Conservation (phyloP, 1,140 invertebrate species). For the Drosophila azteca region DNA sequence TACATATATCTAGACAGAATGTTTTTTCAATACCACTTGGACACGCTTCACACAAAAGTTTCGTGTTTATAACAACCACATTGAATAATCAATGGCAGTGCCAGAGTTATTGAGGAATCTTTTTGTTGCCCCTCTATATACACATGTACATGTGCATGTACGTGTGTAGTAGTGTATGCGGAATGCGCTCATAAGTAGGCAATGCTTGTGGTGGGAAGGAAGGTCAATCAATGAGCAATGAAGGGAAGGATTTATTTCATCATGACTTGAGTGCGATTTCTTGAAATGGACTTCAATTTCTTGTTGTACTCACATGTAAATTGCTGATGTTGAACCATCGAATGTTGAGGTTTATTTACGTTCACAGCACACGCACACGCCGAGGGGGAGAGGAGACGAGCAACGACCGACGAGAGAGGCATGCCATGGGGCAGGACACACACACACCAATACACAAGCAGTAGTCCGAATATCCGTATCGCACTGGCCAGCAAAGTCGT, state of each 20-base stretch:
- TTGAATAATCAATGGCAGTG: constrained; percentile 68
- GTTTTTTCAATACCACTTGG: constrained; percentile 20
- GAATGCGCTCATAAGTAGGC: constrained; percentile 58
- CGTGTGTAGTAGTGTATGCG: constrained; percentile 9
- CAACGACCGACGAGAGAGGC: background rate
- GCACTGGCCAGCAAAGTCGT: constrained; percentile 53
- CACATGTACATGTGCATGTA: too few relatives aligned
- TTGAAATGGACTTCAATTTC: constrained; percentile 7
- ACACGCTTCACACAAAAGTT: constrained; percentile 48
- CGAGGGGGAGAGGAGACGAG: constrained; percentile 9
- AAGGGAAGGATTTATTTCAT: constrained; percentile 36
- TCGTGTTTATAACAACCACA: constrained; percentile 52
- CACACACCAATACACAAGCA: constrained; percentile 64
- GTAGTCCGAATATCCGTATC: constrained; percentile 44
- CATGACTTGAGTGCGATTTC: constrained; percentile 26
- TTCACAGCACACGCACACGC: constrained; percentile 45
- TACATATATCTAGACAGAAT: too few relatives aligned
- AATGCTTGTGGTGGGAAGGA: constrained; percentile 35
- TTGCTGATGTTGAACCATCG: constrained; percentile 47
- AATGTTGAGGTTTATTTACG: constrained; percentile 72
- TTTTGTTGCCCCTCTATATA: too few relatives aligned
- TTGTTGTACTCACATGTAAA: constrained; percentile 69
- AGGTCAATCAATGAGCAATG: constrained; percentile 46
- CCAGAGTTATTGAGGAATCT: constrained; percentile 25
- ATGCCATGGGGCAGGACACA: constrained; percentile 21